Conservation (phyloP, 2,113 vertebrate genomes). For the Apaloderma vittatum region DNA sequence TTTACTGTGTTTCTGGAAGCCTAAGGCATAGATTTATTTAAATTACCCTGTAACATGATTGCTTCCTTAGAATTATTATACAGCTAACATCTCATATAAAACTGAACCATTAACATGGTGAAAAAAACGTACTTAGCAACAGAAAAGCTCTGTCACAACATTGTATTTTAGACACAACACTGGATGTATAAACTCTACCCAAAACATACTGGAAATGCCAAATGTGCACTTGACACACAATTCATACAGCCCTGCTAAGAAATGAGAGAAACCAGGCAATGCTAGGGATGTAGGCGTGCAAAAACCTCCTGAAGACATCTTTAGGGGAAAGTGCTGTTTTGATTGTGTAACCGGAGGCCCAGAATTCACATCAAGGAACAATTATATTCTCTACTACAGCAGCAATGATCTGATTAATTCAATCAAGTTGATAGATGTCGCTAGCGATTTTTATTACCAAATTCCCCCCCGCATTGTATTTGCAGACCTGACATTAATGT, state of each 20-base stretch:
- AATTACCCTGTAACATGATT: not conserved
- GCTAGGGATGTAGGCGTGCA: not conserved
- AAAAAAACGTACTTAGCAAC: conserved; percentile 42
- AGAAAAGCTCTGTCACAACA: conserved; percentile 50
- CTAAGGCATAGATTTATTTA: not conserved
- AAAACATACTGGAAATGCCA: conserved; percentile 51
- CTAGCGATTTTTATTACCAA: not conserved
- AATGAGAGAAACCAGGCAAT: not conserved
- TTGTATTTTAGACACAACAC: conserved; percentile 33
- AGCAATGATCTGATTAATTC: conserved; percentile 21
- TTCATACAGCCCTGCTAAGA: not conserved
- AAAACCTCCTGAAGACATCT: conserved; percentile 15
- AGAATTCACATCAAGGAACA: conserved; percentile 1
- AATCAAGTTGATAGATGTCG: not conserved
- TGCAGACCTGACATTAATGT: not conserved
- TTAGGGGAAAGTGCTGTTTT: conserved; percentile 8
- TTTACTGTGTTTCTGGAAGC: not conserved
- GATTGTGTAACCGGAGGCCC: conserved; percentile 17
- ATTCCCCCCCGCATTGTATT: not conserved
- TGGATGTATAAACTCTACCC: conserved; percentile 7
- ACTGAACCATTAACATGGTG: conserved; percentile 7
- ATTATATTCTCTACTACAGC: not conserved
- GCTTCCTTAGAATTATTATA: not conserved
- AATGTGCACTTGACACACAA: conserved; percentile 10
- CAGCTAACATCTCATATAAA: conserved; percentile 9